Conservation (phyloP, 2,888 invertebrate species). For the Didymodactylos carnosus region DNA sequence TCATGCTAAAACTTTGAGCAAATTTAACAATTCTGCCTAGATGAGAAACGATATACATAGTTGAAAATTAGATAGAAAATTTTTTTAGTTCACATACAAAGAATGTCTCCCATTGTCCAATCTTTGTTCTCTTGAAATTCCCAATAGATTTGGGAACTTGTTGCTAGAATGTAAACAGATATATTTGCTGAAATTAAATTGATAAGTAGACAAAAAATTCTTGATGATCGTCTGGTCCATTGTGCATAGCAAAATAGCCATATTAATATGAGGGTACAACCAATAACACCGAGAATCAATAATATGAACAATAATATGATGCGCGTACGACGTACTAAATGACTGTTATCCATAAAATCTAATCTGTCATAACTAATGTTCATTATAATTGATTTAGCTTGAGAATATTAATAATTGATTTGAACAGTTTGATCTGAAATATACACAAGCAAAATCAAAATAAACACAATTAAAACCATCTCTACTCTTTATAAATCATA, state of each 20-base stretch:
- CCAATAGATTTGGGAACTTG: neutral
- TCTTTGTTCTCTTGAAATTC: neutral
- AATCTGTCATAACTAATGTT: too few species aligned
- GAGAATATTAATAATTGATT: too few species aligned
- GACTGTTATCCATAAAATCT: too few species aligned
- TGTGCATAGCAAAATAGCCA: neutral
- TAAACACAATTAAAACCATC: too few species aligned
- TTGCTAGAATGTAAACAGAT: neutral
- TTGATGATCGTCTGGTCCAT: neutral
- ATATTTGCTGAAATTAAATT: neutral
- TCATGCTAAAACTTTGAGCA: neutral
- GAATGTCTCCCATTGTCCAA: neutral
- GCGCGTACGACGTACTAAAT: neutral
- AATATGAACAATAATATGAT: neutral
- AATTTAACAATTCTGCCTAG: neutral
- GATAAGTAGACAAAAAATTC: neutral
- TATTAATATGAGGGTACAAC: neutral
- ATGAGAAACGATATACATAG: neutral
- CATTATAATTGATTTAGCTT: too few species aligned
- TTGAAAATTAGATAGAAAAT: neutral
- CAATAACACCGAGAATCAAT: neutral
- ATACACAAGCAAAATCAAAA: too few species aligned
- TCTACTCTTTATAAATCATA: too few species aligned
- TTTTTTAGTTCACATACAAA: neutral
- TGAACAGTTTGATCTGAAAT: too few species aligned